Evolutionary conservation across 2,888 invertebrate species (phyloP).

Genomic region (Eupsilia transversa): DNA sequence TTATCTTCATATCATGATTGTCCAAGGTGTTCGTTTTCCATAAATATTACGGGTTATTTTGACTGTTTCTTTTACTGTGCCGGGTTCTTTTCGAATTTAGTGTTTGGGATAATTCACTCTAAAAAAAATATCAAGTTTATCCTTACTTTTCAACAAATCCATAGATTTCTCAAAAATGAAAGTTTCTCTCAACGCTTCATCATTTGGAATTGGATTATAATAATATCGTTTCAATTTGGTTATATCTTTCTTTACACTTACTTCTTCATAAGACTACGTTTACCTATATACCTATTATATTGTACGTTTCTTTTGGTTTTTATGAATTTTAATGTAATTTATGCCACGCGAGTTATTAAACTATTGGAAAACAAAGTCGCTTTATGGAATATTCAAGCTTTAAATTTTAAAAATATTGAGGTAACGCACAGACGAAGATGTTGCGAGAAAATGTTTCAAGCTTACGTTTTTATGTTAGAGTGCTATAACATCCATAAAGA

Average conservation of each 20-base stretch:
- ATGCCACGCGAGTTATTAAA: slow-evolving; percentile 27
- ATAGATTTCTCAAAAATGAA: slow-evolving; percentile 20
- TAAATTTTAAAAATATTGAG: neutral
- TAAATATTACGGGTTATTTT: neutral
- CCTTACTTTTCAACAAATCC: slow-evolving; percentile 28
- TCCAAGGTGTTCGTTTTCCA: neutral
- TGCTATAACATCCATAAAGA: slow-evolving; percentile 29
- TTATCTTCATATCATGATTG: too few species aligned
- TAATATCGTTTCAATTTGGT: neutral
- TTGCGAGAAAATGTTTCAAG: slow-evolving; percentile 29
- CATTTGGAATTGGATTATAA: slow-evolving; percentile 20
- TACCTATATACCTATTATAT: neutral
- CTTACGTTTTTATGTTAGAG: slow-evolving; percentile 24
- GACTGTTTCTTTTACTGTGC: slow-evolving; percentile 11
- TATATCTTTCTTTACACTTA: neutral
- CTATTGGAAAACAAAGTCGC: slow-evolving; percentile 37
- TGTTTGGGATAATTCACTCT: neutral
- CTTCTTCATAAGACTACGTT: neutral
- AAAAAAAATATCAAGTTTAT: slow-evolving; percentile 14
- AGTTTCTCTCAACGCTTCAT: neutral
- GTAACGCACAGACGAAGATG: neutral
- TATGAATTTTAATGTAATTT: slow-evolving; percentile 37
- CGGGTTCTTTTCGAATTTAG: slow-evolving; percentile 19
- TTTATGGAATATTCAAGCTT: slow-evolving; percentile 43
- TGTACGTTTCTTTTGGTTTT: neutral